Base-by-base conservation (phyloP, 1,140 invertebrate species). In the Hypothenemus hampei region DNA sequence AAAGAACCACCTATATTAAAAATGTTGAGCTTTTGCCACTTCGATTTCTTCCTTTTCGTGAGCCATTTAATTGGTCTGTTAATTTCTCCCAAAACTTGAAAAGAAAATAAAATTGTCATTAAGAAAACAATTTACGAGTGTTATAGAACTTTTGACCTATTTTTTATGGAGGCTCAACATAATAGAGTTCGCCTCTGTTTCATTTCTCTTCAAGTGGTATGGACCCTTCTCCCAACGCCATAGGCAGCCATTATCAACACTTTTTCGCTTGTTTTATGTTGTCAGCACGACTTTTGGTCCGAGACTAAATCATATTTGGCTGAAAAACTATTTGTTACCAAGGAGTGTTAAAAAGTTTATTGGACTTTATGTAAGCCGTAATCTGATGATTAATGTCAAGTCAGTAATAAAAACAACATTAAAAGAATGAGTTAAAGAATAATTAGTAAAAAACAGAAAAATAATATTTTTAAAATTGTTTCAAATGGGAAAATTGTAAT, bases 1-100 rank as follows among this genome's bases (percentile, higher is more conserved):
- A 39, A 23, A 36, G 47, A 49, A 36, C n/a, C n/a, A n/a, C n/a
- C 36, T 49, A 49, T 52, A 52, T 52, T 43, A 52, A 52, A 52
- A 52, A 49, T 39, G 33, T 24, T 23, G 22, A 16, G 19, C 29
- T 39, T 49, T n/a, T 49, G 18, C 35, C 18, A 23, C 33, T 47
- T 26, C 41, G 8, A 10, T 26, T 44, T 35, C 19, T 37, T 37
- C 35, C 18, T 43, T 43, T 23, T 20, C 21, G 11, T 8, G 21
- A 20, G 21, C 11, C 18, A 16, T n/a, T n/a, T 45, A 47, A 47
- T 47, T 31, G 21, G 26, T 7, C 29, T 40, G 22, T 16, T 49
- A 49, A 49, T 39, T 39, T 21, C 20, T 31, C 22, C 20, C 6
- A 22, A 43, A 11, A 11, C 18, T 6, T 21, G 11, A 21, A 21